A percentile compares a stretch with the other conserved stretches of the same genome.
Conservation (phyloP, 2,888 invertebrate species). For the Eupeodes latifasciatus region DNA sequence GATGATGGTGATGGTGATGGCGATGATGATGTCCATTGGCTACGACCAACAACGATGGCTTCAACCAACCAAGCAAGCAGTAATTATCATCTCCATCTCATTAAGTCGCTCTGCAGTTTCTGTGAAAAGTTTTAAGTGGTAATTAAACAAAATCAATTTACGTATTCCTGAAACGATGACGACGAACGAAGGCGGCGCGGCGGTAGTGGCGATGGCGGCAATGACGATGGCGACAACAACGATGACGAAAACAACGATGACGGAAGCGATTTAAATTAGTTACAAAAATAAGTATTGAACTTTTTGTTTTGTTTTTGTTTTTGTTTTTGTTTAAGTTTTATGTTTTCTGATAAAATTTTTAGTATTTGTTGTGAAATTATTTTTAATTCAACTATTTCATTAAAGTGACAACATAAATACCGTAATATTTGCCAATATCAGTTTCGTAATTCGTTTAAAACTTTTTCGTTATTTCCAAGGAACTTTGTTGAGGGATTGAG, state of each 20-base stretch:
- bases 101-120: conserved; percentile 25
- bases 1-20: conserved; percentile 10
- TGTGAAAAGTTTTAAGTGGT: conserved; percentile 43
- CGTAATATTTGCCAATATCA: background rate
- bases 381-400: background rate
- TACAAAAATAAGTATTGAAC: conserved; percentile 17
- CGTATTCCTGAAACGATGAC: conserved; percentile 9
- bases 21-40: background rate
- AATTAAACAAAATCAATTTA: conserved; percentile 42
- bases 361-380: conserved; percentile 4
- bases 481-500: no score
- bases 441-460: background rate
- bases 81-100: conserved; percentile 47
- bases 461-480: background rate
- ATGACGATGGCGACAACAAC: background rate
- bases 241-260: background rate
- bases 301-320: background rate
- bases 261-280: conserved; percentile 8
- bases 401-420: background rate
- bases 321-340: background rate
- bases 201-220: background rate
- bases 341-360: background rate
- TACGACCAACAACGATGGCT: background rate
- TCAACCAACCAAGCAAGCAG: conserved; percentile 10
- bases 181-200: background rate